Evolutionary conservation across 2,113 vertebrate species (phyloP), one percentile per base, ranked within the genome.

Genomic region (Psettodes erumei): DNA sequence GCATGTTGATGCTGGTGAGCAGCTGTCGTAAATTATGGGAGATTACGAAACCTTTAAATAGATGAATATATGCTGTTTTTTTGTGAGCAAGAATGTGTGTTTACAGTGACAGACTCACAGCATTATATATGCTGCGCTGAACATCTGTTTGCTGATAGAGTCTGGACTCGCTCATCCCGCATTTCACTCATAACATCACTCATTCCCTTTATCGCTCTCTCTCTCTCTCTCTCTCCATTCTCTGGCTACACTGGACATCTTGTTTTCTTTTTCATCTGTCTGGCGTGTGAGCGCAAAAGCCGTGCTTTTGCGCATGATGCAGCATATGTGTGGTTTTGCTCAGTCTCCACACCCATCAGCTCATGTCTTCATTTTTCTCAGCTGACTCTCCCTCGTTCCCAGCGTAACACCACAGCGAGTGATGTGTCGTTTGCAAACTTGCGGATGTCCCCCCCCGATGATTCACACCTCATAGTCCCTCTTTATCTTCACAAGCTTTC

Each of bases 61-160:
- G 53, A 82, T 47, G 27, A 61, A 74, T 63, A 45, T 75, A 77
- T 83, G 37, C 0, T 2, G 75, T 79, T 47, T 84, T 86, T 82
- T 27, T 61, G 21, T 77, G 21, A 73, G 75, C 45, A 72, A 74
- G 74, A 73, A 59, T 63, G 67, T 56, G 63, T 85, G 75, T 83
- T 80, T 81, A 80, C 47, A 66, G 30, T 76, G 72, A 84, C 75
- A 68, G 45, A 71, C 68, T 86, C 59, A 60, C 65, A 75, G 21
- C 28, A 8, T 21, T 33, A 16, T 40, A 47, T 35, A 28, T 12
- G 71, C 67, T 71, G 75, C n/a, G 58, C 74, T 79, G 79, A 83
- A 86, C 89, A 90, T 90, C 84, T 88, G 85, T 80, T 86, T 71
- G 75, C 61, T 77, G 73, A 58, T 61, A 69, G 45, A 73, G 82